A percentile compares a stretch with the other conserved stretches of the same genome.
These are phyloP conservation scores for Scolopax rusticola DNA, from an alignment of 2,797 vertebrate species.

Conservation along the genomic window DNA sequence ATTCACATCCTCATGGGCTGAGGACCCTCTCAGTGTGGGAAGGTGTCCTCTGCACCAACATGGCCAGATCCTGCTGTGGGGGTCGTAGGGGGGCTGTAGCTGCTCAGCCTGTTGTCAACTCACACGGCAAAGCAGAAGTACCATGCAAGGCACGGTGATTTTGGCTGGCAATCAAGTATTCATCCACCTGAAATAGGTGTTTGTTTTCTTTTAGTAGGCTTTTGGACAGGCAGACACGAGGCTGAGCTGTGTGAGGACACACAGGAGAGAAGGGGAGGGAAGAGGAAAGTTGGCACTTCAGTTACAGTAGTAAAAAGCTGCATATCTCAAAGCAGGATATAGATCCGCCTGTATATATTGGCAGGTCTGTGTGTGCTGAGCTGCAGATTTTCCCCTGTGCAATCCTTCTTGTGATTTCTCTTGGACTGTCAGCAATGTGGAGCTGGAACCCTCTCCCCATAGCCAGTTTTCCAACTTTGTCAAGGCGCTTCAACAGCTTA, in stretches of 20 bases:
- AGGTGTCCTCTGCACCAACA: accelerated
- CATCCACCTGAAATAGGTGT: not conserved
- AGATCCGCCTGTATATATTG: not conserved
- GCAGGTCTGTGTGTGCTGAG: not conserved
- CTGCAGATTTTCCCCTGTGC: not conserved
- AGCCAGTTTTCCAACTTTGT: not conserved
- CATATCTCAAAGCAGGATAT: not conserved
- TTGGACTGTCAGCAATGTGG: not conserved
- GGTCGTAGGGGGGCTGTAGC: not conserved
- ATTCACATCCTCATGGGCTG: not conserved
- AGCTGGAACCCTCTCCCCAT: not conserved
- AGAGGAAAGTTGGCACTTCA: not conserved
- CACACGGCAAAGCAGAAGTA: not conserved
- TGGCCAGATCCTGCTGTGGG: not conserved
- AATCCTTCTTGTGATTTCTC: conserved; percentile 5
- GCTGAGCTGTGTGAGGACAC: not conserved
- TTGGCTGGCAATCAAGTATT: not conserved
- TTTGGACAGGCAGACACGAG: not conserved
- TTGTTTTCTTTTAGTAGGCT: not conserved
- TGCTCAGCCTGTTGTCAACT: not conserved
- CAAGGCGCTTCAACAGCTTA: not conserved
- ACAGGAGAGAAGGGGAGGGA: not conserved
- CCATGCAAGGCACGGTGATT: not conserved
- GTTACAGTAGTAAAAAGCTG: not conserved
- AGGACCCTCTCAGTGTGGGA: not conserved